These are phyloP conservation scores for Trichosurus vulpecula DNA, from an alignment of 2,797 vertebrate species.

Conservation along the genomic window DNA sequence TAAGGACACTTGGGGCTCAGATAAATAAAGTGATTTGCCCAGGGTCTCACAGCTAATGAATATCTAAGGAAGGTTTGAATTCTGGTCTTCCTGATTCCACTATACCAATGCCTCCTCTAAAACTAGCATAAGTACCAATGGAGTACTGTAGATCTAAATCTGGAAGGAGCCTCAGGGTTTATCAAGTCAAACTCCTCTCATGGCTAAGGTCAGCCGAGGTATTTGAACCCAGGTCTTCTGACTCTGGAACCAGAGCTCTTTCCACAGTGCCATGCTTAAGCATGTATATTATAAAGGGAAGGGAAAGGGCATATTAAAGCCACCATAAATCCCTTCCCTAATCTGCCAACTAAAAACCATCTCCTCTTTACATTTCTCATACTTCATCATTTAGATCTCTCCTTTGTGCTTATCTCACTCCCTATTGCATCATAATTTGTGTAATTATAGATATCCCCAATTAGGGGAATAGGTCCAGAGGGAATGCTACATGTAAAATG, in stretches of 20 bases:
- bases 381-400: not conserved
- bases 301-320: not conserved
- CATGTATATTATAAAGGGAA: not conserved
- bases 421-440: not conserved
- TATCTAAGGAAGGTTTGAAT: not conserved
- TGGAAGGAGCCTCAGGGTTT: not conserved
- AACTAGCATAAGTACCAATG: not conserved
- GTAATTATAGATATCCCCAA: not conserved
- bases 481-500: not conserved
- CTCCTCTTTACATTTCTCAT: not conserved
- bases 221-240: not conserved
- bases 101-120: not conserved
- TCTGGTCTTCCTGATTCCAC: not conserved
- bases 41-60: not conserved
- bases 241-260: not conserved
- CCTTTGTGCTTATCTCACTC: not conserved
- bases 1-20: not conserved
- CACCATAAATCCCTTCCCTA: not conserved
- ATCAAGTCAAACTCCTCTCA: not conserved
- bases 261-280: not conserved
- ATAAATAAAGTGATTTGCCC: not conserved
- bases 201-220: not conserved
- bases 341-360: not conserved
- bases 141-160: not conserved
- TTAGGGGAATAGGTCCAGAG: not conserved